These are phyloP conservation scores for Danio albolineatus DNA, from an alignment of 2,797 vertebrate genomes.

Conservation along the genomic window DNA sequence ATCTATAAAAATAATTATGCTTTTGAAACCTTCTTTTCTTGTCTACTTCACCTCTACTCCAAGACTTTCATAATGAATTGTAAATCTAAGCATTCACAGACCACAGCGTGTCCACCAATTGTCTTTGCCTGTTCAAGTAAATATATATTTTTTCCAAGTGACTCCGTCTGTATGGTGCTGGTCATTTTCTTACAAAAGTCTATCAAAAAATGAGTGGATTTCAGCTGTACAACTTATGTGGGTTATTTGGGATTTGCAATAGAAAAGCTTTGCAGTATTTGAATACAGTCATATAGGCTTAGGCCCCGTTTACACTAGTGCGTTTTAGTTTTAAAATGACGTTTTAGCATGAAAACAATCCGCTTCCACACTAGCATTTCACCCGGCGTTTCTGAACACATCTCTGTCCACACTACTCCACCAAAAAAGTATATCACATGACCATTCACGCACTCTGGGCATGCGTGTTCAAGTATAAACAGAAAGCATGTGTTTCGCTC, in stretches of 20 bases:
- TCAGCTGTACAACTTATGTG: slow-evolving; percentile 1
- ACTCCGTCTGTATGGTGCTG: neutral
- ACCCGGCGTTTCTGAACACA: too few species aligned
- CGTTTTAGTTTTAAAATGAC: too few species aligned
- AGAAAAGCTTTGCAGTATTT: slow-evolving; percentile 32
- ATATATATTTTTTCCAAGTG: slow-evolving; percentile 16
- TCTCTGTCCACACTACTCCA: too few species aligned
- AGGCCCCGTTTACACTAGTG: too few species aligned
- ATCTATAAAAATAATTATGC: neutral
- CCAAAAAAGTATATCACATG: too few species aligned
- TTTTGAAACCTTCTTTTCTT: slow-evolving; percentile 8
- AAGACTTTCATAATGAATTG: slow-evolving; percentile 29
- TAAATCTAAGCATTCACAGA: slow-evolving; percentile 34
- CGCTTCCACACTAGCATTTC: too few species aligned
- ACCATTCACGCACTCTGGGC: too few species aligned
- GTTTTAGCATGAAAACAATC: too few species aligned
- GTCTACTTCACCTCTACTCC: slow-evolving; percentile 22
- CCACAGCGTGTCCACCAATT: slow-evolving; percentile 17
- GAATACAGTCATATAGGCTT: slow-evolving; percentile 36
- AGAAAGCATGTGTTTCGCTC: too few species aligned
- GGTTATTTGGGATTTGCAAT: slow-evolving; percentile 35
- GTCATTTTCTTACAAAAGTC: slow-evolving; percentile 21
- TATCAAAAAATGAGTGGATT: slow-evolving; percentile 30
- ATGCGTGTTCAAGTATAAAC: too few species aligned
- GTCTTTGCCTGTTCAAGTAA: slow-evolving; percentile 43